Evolutionary conservation across 2,113 vertebrate genomes (phyloP).

Genomic region (Turdus rufiventris): DNA sequence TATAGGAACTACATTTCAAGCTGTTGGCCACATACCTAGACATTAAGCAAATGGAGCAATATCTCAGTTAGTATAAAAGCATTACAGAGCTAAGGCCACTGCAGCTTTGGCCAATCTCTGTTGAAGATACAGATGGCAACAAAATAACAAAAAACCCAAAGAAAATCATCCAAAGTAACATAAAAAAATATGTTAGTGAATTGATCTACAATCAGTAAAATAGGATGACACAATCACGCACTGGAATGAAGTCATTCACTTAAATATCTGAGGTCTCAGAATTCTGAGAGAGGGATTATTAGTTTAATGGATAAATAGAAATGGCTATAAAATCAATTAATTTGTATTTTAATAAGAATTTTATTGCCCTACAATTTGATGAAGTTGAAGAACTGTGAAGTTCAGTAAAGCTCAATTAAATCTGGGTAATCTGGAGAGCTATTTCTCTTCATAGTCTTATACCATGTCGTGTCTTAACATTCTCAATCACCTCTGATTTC

Average conservation of each 20-base stretch:
- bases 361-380: no score
- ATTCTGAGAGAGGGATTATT: not conserved
- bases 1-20: constrained; percentile 13
- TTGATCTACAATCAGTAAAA: not conserved
- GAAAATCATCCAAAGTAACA: not conserved
- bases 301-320: not conserved
- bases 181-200: not conserved
- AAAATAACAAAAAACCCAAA: not conserved
- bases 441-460: not conserved
- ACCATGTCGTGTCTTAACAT: not conserved
- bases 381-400: no score
- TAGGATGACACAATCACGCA: not conserved
- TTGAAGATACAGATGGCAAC: not conserved
- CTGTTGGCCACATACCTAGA: constrained; percentile 23
- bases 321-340: not conserved
- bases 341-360: not conserved
- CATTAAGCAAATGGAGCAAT: constrained; percentile 13
- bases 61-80: not conserved
- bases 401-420: constrained; percentile 1
- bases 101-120: not conserved
- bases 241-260: not conserved
- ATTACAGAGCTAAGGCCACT: not conserved
- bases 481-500: not conserved
- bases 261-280: not conserved
- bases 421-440: not conserved